Evolutionary conservation across 2,797 vertebrate species (phyloP).

Genomic region (Artibeus lituratus): DNA sequence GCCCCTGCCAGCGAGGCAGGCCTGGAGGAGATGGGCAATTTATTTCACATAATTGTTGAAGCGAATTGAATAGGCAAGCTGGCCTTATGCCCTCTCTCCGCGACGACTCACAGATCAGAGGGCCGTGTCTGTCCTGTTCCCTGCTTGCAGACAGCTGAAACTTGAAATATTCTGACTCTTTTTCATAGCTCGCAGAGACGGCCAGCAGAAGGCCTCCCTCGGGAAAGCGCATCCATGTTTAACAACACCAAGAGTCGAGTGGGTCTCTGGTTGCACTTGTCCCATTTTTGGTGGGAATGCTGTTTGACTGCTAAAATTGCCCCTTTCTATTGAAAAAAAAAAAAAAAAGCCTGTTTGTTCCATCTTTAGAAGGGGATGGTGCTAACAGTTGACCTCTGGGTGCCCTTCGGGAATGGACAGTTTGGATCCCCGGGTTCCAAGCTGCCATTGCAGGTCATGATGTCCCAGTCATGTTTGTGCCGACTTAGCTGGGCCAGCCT

Average conservation of each 20-base stretch:
- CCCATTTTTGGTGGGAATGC: constrained; percentile 7
- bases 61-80: constrained; percentile 15
- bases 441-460: not conserved
- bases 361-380: not conserved
- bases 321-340: not conserved
- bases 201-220: not conserved
- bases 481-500: not conserved
- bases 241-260: not conserved
- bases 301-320: not conserved
- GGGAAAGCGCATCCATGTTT: not conserved
- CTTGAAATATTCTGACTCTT: constrained; percentile 9
- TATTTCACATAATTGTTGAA: constrained; percentile 32
- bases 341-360: not conserved
- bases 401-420: not conserved
- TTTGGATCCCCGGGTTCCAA: not conserved
- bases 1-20: not conserved
- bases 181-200: not conserved
- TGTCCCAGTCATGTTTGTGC: too few relatives aligned
- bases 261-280: not conserved
- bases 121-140: not conserved
- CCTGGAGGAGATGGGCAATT: constrained; percentile 3
- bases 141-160: constrained; percentile 37
- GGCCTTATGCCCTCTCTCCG: constrained; percentile 33
- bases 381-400: not conserved
- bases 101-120: not conserved